phyloP scores from a whole-genome alignment of 2,888 invertebrate genomes.

The Sphecodes monilicornis region DNA sequence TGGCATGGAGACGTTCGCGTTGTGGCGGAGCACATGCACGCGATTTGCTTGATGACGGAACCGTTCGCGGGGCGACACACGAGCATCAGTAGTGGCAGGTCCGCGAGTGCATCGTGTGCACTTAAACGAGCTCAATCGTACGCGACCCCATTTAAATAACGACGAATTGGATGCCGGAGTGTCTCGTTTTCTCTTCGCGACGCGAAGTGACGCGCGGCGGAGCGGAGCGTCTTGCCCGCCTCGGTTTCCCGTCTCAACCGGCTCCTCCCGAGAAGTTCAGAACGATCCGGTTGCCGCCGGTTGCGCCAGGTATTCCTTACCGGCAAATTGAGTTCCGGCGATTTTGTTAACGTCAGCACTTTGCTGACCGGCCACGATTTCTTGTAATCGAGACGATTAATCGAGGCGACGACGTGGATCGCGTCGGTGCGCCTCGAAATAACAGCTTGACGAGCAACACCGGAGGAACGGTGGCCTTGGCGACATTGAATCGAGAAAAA shows the following conservation, averaged over 20 bases:
- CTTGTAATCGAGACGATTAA: slow-evolving; percentile 8
- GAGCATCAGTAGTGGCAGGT: not conserved
- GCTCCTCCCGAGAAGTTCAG: not conserved
- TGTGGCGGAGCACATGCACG: not conserved
- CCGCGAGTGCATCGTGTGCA: slow-evolving; percentile 53
- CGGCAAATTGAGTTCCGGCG: slow-evolving; percentile 13
- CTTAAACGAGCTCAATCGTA: slow-evolving; percentile 66
- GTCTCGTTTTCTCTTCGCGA: slow-evolving; percentile 44
- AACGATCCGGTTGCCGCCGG: slow-evolving; percentile 5
- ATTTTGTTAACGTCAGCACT: slow-evolving; percentile 9
- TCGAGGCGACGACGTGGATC: slow-evolving; percentile 8
- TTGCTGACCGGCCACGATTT: not conserved
- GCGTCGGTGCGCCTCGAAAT: not conserved
- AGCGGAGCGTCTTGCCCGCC: not conserved
- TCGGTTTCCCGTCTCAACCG: slow-evolving; percentile 1
- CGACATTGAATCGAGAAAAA: not conserved
- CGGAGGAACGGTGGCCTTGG: not conserved
- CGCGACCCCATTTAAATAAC: slow-evolving; percentile 65
- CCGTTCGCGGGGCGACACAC: slow-evolving; percentile 21
- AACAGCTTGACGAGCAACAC: not conserved
- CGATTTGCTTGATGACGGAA: not conserved
- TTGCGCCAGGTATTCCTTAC: slow-evolving; percentile 13
- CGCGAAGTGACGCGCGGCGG: not conserved
- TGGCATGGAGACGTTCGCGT: no score
- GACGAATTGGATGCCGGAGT: slow-evolving; percentile 62